These are phyloP conservation scores for Balaenoptera acutorostrata DNA, from an alignment of 2,113 vertebrate genomes.

Conservation along the genomic window DNA sequence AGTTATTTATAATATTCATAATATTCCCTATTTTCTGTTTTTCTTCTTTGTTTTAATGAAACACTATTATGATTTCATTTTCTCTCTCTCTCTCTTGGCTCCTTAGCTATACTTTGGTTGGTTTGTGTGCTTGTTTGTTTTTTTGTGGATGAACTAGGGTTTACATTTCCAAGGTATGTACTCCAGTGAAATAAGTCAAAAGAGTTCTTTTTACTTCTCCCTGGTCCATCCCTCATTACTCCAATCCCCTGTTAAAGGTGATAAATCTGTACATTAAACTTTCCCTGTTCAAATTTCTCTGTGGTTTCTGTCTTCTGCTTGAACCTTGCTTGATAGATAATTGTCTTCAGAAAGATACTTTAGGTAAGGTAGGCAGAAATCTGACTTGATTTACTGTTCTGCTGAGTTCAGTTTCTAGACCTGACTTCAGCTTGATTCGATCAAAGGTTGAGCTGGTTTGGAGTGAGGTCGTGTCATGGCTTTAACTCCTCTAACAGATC, in stretches of 20 bases:
- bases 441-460: background rate
- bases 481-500: background rate
- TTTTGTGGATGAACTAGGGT: background rate
- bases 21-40: background rate
- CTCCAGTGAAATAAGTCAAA: background rate
- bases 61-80: background rate
- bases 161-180: background rate
- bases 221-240: background rate
- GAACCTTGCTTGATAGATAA: background rate
- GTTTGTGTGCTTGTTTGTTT: background rate
- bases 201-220: background rate
- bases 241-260: background rate
- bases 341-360: background rate
- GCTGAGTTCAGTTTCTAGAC: background rate
- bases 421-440: background rate
- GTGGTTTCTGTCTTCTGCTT: background rate
- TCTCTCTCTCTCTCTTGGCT: background rate
- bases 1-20: background rate
- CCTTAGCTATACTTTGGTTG: background rate
- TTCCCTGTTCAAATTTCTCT: background rate
- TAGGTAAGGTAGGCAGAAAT: background rate
- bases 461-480: background rate
- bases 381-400: background rate
- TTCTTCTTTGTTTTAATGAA: background rate
- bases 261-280: background rate